A percentile compares a stretch with the other conserved stretches of the same genome.
Conservation (phyloP, 1,140 invertebrate genomes). For the Frieseomelitta varia region DNA sequence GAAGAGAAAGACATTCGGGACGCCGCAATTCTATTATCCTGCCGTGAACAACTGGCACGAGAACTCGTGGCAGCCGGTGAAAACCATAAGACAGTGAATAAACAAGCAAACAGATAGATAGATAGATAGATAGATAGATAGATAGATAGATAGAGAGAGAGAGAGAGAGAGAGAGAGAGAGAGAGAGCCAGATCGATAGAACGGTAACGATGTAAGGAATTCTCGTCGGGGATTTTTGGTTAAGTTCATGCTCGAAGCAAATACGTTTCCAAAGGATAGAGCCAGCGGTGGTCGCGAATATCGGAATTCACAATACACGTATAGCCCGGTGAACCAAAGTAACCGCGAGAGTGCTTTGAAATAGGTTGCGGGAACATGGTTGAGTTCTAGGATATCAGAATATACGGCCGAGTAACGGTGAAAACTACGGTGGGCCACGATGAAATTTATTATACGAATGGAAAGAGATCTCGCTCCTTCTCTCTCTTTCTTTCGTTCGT, state of each 20-base stretch:
- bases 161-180: neutral
- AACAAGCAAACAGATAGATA: neutral
- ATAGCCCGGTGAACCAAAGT: constrained; percentile 64
- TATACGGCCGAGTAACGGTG: constrained; percentile 64
- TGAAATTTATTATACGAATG: constrained; percentile 57
- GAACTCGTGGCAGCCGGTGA: neutral
- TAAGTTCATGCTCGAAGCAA: constrained; percentile 38
- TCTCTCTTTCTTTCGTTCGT: neutral
- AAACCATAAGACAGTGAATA: constrained; percentile 31
- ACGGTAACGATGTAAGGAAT: constrained; percentile 36
- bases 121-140: no score
- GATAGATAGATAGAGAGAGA: no score
- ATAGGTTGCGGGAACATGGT: constrained; percentile 69
- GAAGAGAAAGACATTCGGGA: neutral
- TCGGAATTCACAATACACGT: constrained; percentile 67
- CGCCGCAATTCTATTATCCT: constrained; percentile 5
- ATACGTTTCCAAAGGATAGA: constrained; percentile 48
- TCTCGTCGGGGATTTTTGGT: constrained; percentile 47
- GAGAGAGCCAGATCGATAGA: neutral
- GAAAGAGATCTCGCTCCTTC: neutral
- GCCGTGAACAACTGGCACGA: neutral
- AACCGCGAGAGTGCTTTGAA: constrained; percentile 68
- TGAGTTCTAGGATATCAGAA: constrained; percentile 67
- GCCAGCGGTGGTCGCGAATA: constrained; percentile 53
- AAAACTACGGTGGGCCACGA: constrained; percentile 52